phyloP scores from a whole-genome alignment of 2,113 vertebrate species.

The Pampusana beccarii region DNA sequence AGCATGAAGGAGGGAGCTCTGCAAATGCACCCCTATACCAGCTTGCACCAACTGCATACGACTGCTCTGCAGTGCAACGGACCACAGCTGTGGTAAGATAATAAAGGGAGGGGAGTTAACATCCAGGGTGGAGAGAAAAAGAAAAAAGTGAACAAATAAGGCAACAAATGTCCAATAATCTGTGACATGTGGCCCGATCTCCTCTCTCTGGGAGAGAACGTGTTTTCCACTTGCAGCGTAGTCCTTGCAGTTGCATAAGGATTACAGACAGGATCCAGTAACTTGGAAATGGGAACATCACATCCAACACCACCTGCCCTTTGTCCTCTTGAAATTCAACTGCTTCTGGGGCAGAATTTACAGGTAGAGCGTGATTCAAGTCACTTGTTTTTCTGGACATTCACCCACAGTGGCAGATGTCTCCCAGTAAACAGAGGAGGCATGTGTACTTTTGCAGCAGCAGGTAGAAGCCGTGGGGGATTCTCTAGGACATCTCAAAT shows the following conservation, averaged over 20 bases:
- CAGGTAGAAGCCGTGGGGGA: not conserved
- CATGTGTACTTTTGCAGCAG: accelerated
- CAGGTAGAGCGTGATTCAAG: not conserved
- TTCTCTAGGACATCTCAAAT: not conserved
- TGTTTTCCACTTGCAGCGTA: not conserved
- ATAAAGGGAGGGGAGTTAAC: not conserved
- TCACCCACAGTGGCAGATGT: not conserved
- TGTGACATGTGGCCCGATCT: not conserved
- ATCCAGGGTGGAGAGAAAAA: not conserved
- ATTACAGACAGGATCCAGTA: not conserved
- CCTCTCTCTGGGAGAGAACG: not conserved
- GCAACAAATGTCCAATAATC: not conserved
- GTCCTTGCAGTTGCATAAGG: not conserved
- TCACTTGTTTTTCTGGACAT: accelerated
- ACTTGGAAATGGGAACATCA: not conserved
- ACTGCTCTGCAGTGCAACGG: not conserved
- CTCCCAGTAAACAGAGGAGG: not conserved
- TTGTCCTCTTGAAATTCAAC: not conserved
- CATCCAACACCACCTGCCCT: not conserved
- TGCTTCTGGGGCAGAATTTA: not conserved
- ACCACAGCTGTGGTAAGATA: not conserved
- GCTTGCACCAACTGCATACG: not conserved
- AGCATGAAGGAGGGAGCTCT: not conserved
- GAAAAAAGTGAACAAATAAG: not conserved
- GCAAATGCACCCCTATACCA: not conserved